Evolutionary conservation across 2,888 invertebrate species (phyloP), one percentile per base, ranked within the genome.

Genomic region (Opisthograptis luteolata): DNA sequence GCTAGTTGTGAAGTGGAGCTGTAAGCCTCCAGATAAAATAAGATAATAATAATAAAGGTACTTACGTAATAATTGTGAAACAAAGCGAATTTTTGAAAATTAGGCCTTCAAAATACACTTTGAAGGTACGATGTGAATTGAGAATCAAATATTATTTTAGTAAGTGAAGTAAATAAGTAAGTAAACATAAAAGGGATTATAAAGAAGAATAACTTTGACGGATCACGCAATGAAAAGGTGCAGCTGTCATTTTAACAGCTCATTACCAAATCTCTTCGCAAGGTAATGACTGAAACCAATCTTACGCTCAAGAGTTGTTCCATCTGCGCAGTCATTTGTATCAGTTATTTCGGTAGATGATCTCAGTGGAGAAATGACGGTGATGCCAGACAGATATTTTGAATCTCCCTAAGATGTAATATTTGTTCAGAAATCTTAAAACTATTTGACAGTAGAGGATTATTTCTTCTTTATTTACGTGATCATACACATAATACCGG

Each of bases 341-440:
- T 55, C 43, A 46, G 43, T 50, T 68, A 61, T 67, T 68, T 66
- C 60, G 52, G 59, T 59, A 60, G 58, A 58, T 73, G 73, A 68
- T 76, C 68, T 75, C 63, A 71, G 69, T 65, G 63, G 68, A 59
- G 74, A 72, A 74, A 71, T 41, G 31, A 4, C 13, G 69, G 63
- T 28, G 39, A 25, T 20, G 36, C 14, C 19, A 42, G 13, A 24
- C 35, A 19, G 31, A 30, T 30, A 35, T 22, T 22, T 13, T 7
- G 24, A 30, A 28, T 10, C 4, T 19, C 28, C 1, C 35, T n/a
- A n/a, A n/a, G n/a, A n/a, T n/a, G n/a, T n/a, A 9, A 17, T 8
- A 2, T 3, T 12, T 25, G 25, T 41, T 6, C 5, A 17, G 17
- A 3, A 17, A 3, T 17, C 5, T 17, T 17, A 17, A 17, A 2